Evolutionary conservation across 2,888 invertebrate genomes (phyloP).

Genomic region (Folsomia candida): DNA sequence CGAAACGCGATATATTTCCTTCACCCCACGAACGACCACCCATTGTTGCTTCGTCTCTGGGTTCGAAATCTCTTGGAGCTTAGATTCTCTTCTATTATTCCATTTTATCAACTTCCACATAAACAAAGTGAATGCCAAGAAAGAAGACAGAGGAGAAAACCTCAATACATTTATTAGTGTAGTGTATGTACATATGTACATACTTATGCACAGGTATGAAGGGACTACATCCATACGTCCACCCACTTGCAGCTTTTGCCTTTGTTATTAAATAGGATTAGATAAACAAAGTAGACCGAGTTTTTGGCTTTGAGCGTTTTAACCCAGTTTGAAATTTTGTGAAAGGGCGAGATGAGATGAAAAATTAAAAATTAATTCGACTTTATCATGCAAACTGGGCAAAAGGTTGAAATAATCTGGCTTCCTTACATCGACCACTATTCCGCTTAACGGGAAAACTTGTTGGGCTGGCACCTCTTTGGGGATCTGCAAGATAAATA

Average conservation of each 20-base stretch:
- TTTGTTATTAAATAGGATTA: too few species aligned
- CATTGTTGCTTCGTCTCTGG: too few species aligned
- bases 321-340: background rate
- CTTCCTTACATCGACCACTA: constrained; percentile 3
- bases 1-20: background rate
- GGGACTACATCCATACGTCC: background rate
- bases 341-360: background rate
- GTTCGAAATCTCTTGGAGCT: background rate
- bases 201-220: too few species aligned
- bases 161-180: too few species aligned
- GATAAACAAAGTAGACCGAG: too few species aligned
- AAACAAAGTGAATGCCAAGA: too few species aligned
- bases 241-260: background rate
- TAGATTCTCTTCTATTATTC: background rate
- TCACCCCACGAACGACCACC: too few species aligned
- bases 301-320: background rate
- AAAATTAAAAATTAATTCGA: background rate
- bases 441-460: constrained; percentile 29
- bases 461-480: constrained; percentile 38
- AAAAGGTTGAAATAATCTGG: too few species aligned
- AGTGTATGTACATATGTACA: too few species aligned
- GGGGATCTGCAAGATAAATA: too few species aligned
- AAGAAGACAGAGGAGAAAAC: too few species aligned
- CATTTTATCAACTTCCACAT: background rate
- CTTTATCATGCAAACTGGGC: background rate